These are phyloP conservation scores for Drosophila melanica DNA, from an alignment of 1,140 invertebrate species.

Conservation along the genomic window DNA sequence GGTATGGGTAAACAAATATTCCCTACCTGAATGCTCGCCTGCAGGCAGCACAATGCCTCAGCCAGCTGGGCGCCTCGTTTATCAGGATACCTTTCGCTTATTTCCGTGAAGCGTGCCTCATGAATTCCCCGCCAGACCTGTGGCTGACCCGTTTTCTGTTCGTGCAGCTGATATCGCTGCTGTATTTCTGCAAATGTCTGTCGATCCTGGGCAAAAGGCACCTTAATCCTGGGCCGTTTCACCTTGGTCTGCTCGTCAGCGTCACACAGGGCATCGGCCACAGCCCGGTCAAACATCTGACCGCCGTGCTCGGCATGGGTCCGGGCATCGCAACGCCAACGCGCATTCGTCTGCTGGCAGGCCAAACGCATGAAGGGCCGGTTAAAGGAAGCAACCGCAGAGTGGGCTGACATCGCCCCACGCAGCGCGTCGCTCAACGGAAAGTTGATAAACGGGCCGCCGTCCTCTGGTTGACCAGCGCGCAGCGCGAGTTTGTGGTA, in stretches of 20 bases:
- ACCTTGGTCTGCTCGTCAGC: slow-evolving; percentile 45
- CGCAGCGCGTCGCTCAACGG: slow-evolving; percentile 85
- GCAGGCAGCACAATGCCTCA: slow-evolving; percentile 72
- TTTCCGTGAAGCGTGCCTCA: slow-evolving; percentile 35
- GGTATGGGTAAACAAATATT: slow-evolving; percentile 15
- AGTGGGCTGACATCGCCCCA: slow-evolving; percentile 2
- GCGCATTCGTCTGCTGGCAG: slow-evolving; percentile 76
- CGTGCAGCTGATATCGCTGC: slow-evolving; percentile 33
- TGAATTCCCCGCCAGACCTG: slow-evolving; percentile 47
- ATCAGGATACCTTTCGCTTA: slow-evolving; percentile 41
- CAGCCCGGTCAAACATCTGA: slow-evolving; percentile 68
- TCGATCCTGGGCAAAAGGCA: neutral
- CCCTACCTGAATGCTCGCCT: slow-evolving; percentile 76
- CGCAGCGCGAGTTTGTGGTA: slow-evolving; percentile 91
- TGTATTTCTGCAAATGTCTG: slow-evolving; percentile 30
- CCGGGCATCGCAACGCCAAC: slow-evolving; percentile 40
- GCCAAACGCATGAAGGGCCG: slow-evolving; percentile 88
- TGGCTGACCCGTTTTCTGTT: neutral
- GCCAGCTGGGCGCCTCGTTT: slow-evolving; percentile 49
- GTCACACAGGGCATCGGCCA: slow-evolving; percentile 53
- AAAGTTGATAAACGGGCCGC: slow-evolving; percentile 86
- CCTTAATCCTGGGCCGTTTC: neutral
- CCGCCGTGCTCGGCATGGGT: slow-evolving; percentile 55
- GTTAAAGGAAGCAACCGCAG: slow-evolving; percentile 83
- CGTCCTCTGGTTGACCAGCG: too few species aligned